A percentile compares a stretch with the other conserved stretches of the same genome.
Conservation (phyloP, 2,797 vertebrate species). For the Microctenopoma steveboyesi region DNA sequence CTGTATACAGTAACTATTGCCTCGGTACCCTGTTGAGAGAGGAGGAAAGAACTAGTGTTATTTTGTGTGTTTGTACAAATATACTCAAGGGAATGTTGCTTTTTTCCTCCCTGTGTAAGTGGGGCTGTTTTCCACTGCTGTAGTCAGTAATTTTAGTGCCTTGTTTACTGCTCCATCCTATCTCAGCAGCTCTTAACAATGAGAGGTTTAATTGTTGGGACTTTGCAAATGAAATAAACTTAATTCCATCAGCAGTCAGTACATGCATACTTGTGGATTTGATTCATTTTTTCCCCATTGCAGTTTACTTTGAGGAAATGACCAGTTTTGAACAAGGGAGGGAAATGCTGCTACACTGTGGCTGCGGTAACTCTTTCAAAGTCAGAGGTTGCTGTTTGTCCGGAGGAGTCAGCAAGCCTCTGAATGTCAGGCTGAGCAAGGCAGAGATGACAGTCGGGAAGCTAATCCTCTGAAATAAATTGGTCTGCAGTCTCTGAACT, state of each 20-base stretch:
- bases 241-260: slow-evolving; percentile 21
- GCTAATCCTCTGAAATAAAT: slow-evolving; percentile 80
- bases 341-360: neutral
- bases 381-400: slow-evolving; percentile 67
- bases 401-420: slow-evolving; percentile 65
- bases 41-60: slow-evolving; percentile 34
- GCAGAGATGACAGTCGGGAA: slow-evolving; percentile 73
- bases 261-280: slow-evolving; percentile 19
- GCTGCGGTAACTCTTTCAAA: slow-evolving; percentile 57
- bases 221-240: slow-evolving; percentile 32
- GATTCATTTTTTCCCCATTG: neutral
- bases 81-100: slow-evolving; percentile 38
- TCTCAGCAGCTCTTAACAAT: slow-evolving; percentile 34
- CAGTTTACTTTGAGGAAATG: slow-evolving; percentile 4
- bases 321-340: neutral
- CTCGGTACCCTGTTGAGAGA: slow-evolving; percentile 19
- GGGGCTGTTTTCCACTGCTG: slow-evolving; percentile 27
- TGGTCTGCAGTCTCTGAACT: slow-evolving; percentile 73
- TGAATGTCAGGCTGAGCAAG: slow-evolving; percentile 63
- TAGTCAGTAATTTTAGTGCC: slow-evolving; percentile 44
- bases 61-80: slow-evolving; percentile 62
- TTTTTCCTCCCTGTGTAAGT: slow-evolving; percentile 32
- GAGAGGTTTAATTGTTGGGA: slow-evolving; percentile 47
- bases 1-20: slow-evolving; percentile 34
- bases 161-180: slow-evolving; percentile 42